Base-by-base conservation (phyloP, 2,888 invertebrate genomes). In the Nymphalis polychloros region DNA sequence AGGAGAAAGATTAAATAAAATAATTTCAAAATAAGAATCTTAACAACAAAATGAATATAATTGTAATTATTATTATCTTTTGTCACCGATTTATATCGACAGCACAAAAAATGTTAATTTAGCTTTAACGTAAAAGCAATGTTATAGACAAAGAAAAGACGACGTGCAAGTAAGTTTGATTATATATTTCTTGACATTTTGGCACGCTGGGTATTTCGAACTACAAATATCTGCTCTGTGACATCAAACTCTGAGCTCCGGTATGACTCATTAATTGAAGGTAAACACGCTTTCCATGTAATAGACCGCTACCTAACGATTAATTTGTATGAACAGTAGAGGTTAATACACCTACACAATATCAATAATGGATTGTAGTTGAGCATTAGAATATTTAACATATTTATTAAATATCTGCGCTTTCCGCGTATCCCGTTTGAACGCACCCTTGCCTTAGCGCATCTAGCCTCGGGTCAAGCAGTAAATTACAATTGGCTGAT, bases 271-370 rank as follows among this genome's bases (percentile, higher is more conserved):
- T 69, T 61, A 55, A 63, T 49, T 61, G 65, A 73, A 69, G 72
- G 72, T 46, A 72, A 72, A 69, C 72, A 63, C 69, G 72, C 72
- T 72, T 72, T 72, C 69, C 79, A 83, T 84, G 31, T 59, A 59
- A 47, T 41, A 59, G n/a, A 41, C 57, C 19, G 35, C 57, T 57
- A 57, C 57, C 41, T 57, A 41, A n/a, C 19, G 6, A n/a, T 41
- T 57, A 57, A 19, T 41, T 41, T 41, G 57, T 19, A 19, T 13
- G 41, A 57, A 41, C 41, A 17, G 31, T 57, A 57, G 35, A 57
- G 57, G 57, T 41, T 41, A 35, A 19, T 41, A 57, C 57, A 57
- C 57, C 57, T 57, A 57, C 57, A 41, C 57, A 41, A 19, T 10
- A 31, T 31, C 41, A 35, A 1, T 48, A 47, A 60, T 5, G 7